Evolutionary conservation across 2,113 vertebrate genomes (phyloP).

Genomic region (Cnemophilus loriae): DNA sequence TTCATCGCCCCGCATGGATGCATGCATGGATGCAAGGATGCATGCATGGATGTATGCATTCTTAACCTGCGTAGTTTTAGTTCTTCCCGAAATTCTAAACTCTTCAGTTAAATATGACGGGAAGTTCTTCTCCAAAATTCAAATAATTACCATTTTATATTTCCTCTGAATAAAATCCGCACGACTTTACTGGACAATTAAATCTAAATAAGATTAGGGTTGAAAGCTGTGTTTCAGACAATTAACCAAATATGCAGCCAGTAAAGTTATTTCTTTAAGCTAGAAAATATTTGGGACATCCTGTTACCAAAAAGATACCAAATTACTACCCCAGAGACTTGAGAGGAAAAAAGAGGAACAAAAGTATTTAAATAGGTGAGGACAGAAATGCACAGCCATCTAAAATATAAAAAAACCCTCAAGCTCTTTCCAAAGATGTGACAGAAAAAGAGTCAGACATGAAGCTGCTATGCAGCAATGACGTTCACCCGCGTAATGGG

Average conservation of each 20-base stretch:
- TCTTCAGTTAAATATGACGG: not conserved
- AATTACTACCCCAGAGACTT: not conserved
- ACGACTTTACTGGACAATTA: not conserved
- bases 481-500: not conserved
- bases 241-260: not conserved
- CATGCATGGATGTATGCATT: not conserved
- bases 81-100: not conserved
- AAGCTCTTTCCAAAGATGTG: not conserved
- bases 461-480: not conserved
- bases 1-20: fast-evolving
- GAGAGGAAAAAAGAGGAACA: not conserved
- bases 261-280: not conserved
- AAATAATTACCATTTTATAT: not conserved
- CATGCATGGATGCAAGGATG: fast-evolving
- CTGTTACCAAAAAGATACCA: not conserved
- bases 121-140: not conserved
- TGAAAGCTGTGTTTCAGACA: not conserved
- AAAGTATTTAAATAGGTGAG: not conserved
- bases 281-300: not conserved
- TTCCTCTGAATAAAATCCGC: not conserved
- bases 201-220: not conserved
- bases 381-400: not conserved
- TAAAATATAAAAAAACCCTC: not conserved
- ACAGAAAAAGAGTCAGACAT: not conserved
- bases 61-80: not conserved